Evolutionary conservation across 2,888 invertebrate genomes (phyloP).

Genomic region (Chaetogeoica ovagalla): DNA sequence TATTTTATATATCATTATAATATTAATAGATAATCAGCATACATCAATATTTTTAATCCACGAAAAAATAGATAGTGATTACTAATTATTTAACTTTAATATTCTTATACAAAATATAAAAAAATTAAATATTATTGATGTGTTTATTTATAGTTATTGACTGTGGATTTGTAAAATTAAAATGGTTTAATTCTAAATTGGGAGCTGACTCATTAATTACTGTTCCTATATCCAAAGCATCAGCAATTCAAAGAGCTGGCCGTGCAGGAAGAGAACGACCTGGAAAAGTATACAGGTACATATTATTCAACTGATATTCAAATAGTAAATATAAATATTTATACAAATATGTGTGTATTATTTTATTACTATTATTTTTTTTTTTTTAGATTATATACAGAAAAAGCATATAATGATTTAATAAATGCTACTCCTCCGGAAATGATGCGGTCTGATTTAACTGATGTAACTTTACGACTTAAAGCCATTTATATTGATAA

Average conservation of each 20-base stretch:
- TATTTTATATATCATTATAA: too few relatives aligned
- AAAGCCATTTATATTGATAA: conserved; percentile 95
- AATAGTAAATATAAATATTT: not conserved
- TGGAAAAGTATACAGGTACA: conserved; percentile 81
- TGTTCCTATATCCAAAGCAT: conserved; percentile 82
- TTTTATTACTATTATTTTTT: not conserved
- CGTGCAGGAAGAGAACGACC: conserved; percentile 82
- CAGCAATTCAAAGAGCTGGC: conserved; percentile 89
- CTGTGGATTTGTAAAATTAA: conserved; percentile 92
- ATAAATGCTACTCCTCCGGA: conserved; percentile 80
- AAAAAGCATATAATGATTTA: conserved; percentile 74
- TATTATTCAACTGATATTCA: conserved; percentile 4
- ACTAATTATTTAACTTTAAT: not conserved
- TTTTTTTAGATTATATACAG: conserved; percentile 71
- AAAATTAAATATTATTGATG: conserved; percentile 1
- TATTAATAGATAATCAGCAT: too few relatives aligned
- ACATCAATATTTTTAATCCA: too few relatives aligned
- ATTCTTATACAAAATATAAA: not conserved
- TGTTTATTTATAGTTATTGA: conserved; percentile 75
- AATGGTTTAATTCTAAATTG: conserved; percentile 82
- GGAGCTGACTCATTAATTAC: conserved; percentile 83
- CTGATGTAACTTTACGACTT: conserved; percentile 81
- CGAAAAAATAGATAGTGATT: not conserved
- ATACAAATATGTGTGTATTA: not conserved
- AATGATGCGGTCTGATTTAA: conserved; percentile 86